Evolutionary conservation across 1,140 invertebrate species (phyloP), one percentile per base, ranked within the genome.

Genomic region (Lepidurus packardi): DNA sequence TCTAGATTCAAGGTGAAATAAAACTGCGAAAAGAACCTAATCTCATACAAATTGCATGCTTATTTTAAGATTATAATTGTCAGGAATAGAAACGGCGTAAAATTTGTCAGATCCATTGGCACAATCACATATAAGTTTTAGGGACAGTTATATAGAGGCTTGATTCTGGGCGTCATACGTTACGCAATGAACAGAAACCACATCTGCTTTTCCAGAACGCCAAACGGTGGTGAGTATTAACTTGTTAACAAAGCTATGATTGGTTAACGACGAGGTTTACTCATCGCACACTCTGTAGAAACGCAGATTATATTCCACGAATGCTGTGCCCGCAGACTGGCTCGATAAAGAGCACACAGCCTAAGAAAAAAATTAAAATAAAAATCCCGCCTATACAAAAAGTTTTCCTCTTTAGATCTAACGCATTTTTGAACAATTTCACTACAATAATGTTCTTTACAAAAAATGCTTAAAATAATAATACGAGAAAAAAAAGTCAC

Each of bases 231-330:
- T 65, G 53, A 65, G 53, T 65, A 65, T 65, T 13, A 65, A 65
- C 53, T 13, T 21, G n/a, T 65, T 65, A 65, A 47, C 53, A 65
- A 7, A 13, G 13, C 53, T 65, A 65, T 65, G 16, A n/a, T 21
- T 65, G 16, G 53, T 65, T 65, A 65, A 65, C 53, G 53, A 65
- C 16, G 21, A 43, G 77, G 24, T 41, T 85, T 84, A 89, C 81
- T 89, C 89, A 80, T 86, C 86, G 84, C 89, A 90, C 81, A 88
- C 85, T 84, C 88, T 85, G 80, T 88, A 87, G 73, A 90, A 87
- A 80, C 87, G 85, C 79, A 90, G 88, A 81, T 90, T 90, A 83
- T 88, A 89, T 82, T 90, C 89, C 21, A 89, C 83, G 81, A 88
- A 89, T 34, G 88, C 84, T 13, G 84, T 82, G 77, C 86, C 86